Base-by-base conservation (phyloP, 2,888 invertebrate genomes). In the Eilema sororculum region DNA sequence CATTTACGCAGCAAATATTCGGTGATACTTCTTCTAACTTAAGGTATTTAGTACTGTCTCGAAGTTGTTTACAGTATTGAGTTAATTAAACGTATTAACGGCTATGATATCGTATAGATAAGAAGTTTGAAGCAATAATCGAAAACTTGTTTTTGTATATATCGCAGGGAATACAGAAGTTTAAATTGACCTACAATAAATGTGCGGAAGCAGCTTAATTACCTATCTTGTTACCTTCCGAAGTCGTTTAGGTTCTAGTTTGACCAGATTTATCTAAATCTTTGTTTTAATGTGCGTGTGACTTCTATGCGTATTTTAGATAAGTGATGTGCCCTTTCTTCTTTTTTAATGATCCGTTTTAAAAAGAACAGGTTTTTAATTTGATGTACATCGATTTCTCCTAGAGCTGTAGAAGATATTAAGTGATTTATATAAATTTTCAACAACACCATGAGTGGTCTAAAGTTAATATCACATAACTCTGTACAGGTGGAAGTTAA, bases 71-170 rank as follows among this genome's bases (percentile, higher is more conserved):
- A 52, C 8, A 52, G 52, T 52, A 52, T 52, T 52, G 52, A 52
- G n/a, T 52, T 52, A 52, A 52, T n/a, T 52, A 52, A 52, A 9
- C 8, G n/a, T 52, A n/a, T 52, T 52, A 52, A 52, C 5, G 52
- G n/a, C 52, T n/a, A n/a, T 52, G 52, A 52, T 81, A 79, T 74
- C 28, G 62, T 71, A 66, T 56, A 71, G 74, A 75, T 81, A 72
- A 64, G 61, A 56, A 78, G 78, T 81, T 62, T 16, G 16, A 24
- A 37, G 33, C 6, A 57, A 37, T 41, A 66, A 66, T 52, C 20
- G 16, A 28, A 37, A 66, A 59, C 66, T 30, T 24, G 66, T 28
- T 66, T 66, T 58, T 20, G 41, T 41, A 16, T 52, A 58, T 76
- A 71, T 75, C 58, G 73, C 65, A 76, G 73, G 65, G 33, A 65